Conservation (phyloP, 2,888 invertebrate genomes). For the Halocaridina rubra region DNA sequence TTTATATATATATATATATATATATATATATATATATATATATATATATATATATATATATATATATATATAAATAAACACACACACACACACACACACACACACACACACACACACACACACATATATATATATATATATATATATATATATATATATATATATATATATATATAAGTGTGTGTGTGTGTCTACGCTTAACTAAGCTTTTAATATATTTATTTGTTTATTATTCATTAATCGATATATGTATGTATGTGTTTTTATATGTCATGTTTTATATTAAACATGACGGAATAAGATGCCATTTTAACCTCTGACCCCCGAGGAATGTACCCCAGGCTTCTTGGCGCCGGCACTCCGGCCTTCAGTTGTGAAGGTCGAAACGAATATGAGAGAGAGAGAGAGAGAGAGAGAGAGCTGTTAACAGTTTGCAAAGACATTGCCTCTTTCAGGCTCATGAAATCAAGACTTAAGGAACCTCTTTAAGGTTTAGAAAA, state of each 20-base stretch:
- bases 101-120: conserved; percentile 6
- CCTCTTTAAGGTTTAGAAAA: no score
- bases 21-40: background rate
- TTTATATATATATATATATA: background rate
- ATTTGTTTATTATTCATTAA: no score
- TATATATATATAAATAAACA: no score
- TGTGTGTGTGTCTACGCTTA: background rate
- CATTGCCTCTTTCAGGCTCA: no score
- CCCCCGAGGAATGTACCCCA: conserved; percentile 31
- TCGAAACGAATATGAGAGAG: conserved; percentile 11
- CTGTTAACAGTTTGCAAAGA: no score
- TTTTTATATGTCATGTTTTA: no score
- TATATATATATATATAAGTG: background rate
- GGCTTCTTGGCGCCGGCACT: conserved; percentile 43
- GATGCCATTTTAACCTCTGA: conserved; percentile 39
- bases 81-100: conserved; percentile 28
- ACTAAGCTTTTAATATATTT: no score
- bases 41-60: background rate
- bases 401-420: background rate
- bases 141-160: background rate
- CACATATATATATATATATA: conserved; percentile 16
- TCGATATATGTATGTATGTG: no score
- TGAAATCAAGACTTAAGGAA: no score
- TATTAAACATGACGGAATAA: conserved; percentile 17
- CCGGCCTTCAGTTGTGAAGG: conserved; percentile 39